Conservation (phyloP, 1,140 invertebrate genomes). For the Melitaea cinxia region DNA sequence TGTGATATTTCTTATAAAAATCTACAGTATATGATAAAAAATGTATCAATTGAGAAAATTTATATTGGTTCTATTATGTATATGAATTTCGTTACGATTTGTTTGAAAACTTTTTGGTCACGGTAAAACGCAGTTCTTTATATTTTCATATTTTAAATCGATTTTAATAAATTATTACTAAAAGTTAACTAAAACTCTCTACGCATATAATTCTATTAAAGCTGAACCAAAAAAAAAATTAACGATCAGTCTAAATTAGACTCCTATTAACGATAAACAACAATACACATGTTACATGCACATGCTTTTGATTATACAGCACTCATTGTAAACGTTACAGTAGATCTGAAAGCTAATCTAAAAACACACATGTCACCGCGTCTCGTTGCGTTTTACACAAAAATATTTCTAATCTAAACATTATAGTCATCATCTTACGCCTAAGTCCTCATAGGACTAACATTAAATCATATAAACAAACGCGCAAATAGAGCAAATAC, state of each 20-base stretch:
- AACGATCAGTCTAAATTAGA: neutral
- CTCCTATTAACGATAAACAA: neutral
- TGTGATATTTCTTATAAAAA: constrained; percentile 19
- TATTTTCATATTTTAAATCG: neutral
- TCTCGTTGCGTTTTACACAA: constrained; percentile 50
- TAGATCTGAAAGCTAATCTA: constrained; percentile 13
- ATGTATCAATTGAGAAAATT: neutral
- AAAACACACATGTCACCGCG: constrained; percentile 42
- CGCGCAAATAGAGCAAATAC: neutral
- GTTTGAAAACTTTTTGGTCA: constrained; percentile 23
- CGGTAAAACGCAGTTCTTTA: constrained; percentile 14
- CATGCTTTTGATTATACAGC: neutral
- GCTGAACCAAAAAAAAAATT: constrained; percentile 18
- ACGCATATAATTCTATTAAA: constrained; percentile 13
- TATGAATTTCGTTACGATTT: too few species aligned
- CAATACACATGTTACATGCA: constrained; percentile 9
- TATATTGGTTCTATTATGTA: too few species aligned
- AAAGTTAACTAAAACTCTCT: neutral
- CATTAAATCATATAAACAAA: neutral
- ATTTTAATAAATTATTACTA: neutral
- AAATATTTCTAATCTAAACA: constrained; percentile 8
- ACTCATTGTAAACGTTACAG: neutral
- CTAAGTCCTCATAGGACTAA: constrained; percentile 51
- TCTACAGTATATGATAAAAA: constrained; percentile 17
- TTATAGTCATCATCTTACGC: constrained; percentile 32